phyloP scores from a whole-genome alignment of 2,113 vertebrate species.

The Camelus bactrianus region DNA sequence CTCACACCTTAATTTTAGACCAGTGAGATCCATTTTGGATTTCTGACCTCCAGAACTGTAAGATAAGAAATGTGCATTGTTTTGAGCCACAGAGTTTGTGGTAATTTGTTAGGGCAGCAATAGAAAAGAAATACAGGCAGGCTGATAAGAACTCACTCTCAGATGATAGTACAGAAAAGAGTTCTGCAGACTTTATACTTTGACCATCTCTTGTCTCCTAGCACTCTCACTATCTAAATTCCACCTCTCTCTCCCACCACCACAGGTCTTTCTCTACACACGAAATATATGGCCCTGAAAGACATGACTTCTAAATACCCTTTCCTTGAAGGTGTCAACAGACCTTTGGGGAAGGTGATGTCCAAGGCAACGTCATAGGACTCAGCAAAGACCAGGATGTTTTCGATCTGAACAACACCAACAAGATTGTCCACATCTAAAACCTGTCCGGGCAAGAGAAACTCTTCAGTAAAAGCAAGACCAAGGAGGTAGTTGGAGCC shows the following conservation, averaged over 20 bases:
- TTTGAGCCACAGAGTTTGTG: neutral
- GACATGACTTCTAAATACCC: neutral
- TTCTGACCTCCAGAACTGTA: neutral
- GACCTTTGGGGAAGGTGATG: slow-evolving; percentile 93
- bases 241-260: too few relatives aligned
- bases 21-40: neutral
- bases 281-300: neutral
- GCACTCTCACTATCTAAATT: neutral
- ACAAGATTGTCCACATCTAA: slow-evolving; percentile 92
- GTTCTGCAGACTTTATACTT: neutral
- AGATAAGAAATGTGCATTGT: neutral
- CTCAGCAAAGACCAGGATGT: slow-evolving; percentile 91
- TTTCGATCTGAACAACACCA: slow-evolving; percentile 93
- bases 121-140: neutral
- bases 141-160: neutral
- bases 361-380: slow-evolving; percentile 92
- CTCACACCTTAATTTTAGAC: neutral
- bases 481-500: neutral
- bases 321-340: slow-evolving; percentile 7
- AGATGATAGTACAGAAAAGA: neutral
- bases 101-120: neutral
- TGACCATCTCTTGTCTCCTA: neutral
- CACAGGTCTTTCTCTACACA: neutral
- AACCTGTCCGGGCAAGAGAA: slow-evolving; percentile 86
- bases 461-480: neutral